Percentiles rank a stretch among this genome's conserved stretches.
Conservation (phyloP, 2,113 vertebrate genomes). For the Ageneiosus marmoratus region DNA sequence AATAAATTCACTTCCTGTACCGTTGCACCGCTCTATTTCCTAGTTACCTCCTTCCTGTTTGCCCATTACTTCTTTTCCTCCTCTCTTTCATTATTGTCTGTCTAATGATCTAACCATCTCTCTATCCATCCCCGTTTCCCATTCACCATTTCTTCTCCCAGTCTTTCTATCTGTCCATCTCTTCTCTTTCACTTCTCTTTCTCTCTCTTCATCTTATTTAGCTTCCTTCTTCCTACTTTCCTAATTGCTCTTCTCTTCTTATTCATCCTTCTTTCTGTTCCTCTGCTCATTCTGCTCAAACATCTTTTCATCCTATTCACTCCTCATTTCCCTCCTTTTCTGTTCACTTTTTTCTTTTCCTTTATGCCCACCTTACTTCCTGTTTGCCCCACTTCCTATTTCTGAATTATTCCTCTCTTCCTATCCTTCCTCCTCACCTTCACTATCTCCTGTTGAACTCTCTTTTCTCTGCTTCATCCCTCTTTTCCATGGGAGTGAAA, state of each 20-base stretch:
- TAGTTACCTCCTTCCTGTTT: not conserved
- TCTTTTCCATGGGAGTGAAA: conserved; percentile 41
- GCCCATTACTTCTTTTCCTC: not conserved
- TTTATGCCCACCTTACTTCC: not conserved
- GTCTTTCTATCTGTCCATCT: not conserved
- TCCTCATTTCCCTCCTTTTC: not conserved
- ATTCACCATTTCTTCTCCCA: not conserved
- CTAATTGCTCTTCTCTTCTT: no score
- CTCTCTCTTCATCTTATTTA: no score
- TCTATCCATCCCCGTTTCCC: no score
- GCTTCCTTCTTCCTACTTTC: no score
- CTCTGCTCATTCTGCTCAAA: not conserved
- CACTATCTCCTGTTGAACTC: not conserved
- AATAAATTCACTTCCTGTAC: no score
- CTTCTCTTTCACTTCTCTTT: no score
- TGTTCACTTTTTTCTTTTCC: not conserved
- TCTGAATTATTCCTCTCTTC: not conserved
- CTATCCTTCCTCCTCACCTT: not conserved
- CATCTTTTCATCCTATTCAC: not conserved
- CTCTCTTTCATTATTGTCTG: no score
- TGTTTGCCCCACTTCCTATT: not conserved
- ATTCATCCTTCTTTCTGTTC: not conserved
- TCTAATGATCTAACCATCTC: no score
- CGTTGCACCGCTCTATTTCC: not conserved
- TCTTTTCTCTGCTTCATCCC: not conserved